These are phyloP conservation scores for Cancer borealis DNA, from an alignment of 2,888 invertebrate genomes.

Conservation along the genomic window DNA sequence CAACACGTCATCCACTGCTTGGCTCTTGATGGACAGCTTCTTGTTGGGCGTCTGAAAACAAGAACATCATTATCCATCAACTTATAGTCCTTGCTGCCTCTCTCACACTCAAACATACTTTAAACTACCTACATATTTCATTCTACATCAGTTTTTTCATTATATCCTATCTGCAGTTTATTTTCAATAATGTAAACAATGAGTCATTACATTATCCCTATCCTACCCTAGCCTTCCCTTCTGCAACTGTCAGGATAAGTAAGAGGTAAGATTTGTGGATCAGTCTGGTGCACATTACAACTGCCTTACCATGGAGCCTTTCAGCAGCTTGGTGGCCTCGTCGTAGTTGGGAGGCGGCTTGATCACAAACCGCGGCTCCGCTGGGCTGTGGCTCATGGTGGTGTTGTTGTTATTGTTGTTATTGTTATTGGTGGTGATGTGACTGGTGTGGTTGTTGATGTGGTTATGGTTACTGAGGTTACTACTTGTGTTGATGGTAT, in stretches of 20 bases:
- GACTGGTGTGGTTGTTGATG: constrained; percentile 39
- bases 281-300: background rate
- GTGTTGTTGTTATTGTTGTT: constrained; percentile 64
- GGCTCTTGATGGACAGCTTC: constrained; percentile 83
- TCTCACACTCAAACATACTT: background rate
- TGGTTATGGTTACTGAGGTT: constrained; percentile 40
- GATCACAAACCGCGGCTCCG: constrained; percentile 78
- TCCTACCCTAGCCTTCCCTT: background rate
- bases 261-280: background rate
- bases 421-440: constrained; percentile 47
- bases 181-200: background rate
- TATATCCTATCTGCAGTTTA: background rate
- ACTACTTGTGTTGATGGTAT: constrained; percentile 50
- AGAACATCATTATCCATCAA: background rate
- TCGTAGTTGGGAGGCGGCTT: constrained; percentile 87
- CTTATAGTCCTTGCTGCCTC: background rate
- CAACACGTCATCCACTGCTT: constrained; percentile 93
- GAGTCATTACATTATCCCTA: background rate
- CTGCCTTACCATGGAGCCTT: constrained; percentile 60
- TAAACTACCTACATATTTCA: background rate
- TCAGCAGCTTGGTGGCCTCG: constrained; percentile 85
- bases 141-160: background rate
- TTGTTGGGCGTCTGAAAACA: constrained; percentile 64
- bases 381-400: constrained; percentile 30
- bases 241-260: background rate